phyloP scores from a whole-genome alignment of 1,140 invertebrate genomes.

The Drosophila malerkotliana region DNA sequence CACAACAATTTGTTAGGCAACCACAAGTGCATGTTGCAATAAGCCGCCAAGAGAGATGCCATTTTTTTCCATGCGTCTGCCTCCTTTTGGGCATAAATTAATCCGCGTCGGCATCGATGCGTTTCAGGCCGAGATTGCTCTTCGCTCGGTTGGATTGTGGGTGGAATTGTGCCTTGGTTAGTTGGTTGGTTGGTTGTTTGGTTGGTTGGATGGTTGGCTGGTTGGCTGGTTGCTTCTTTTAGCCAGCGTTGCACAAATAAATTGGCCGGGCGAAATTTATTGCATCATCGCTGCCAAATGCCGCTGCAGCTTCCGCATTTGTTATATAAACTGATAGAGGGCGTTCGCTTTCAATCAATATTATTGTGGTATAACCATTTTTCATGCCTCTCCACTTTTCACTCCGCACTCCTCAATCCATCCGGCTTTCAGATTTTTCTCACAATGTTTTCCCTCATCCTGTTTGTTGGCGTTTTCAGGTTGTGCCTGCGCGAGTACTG shows the following conservation, averaged over 20 bases:
- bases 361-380: conserved; percentile 81
- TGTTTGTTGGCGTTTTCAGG: conserved; percentile 68
- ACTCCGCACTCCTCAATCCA: background rate
- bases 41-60: conserved; percentile 51
- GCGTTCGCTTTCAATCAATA: conserved; percentile 78
- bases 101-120: conserved; percentile 71
- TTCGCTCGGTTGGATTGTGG: conserved; percentile 19
- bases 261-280: conserved; percentile 74
- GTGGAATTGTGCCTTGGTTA: conserved; percentile 5
- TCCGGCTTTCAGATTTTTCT: conserved; percentile 30
- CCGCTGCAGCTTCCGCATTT: conserved; percentile 64
- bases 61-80: conserved; percentile 9
- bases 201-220: conserved; percentile 15
- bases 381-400: conserved; percentile 49
- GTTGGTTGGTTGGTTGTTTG: conserved; percentile 44
- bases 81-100: conserved; percentile 64
- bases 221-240: conserved; percentile 52
- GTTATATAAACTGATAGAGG: conserved; percentile 58
- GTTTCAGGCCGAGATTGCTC: conserved; percentile 61
- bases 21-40: conserved; percentile 59
- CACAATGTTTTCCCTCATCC: background rate
- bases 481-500: conserved; percentile 97
- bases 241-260: conserved; percentile 72
- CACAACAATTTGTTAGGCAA: conserved; percentile 71
- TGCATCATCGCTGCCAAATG: conserved; percentile 75